Evolutionary conservation across 2,797 vertebrate species (phyloP).

Genomic region (Columba guinea): DNA sequence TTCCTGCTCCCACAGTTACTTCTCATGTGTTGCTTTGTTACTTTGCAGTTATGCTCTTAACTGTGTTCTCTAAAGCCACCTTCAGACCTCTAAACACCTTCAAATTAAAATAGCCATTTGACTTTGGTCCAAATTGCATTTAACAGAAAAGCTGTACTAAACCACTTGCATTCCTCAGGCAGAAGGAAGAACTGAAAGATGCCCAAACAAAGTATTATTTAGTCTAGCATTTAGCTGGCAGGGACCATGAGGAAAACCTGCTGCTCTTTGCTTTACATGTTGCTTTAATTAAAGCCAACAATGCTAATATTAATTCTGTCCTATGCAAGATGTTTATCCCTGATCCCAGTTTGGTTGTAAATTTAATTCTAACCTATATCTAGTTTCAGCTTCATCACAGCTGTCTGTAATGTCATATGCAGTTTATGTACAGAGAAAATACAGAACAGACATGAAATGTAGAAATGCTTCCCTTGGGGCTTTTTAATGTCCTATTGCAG

Average conservation of each 20-base stretch:
- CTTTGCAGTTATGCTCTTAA: background rate
- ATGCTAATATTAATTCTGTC: background rate
- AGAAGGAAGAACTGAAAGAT: conserved; percentile 22
- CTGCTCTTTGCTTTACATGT: background rate
- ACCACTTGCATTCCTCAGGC: background rate
- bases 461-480: background rate
- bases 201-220: conserved; percentile 40
- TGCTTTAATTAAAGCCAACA: conserved; percentile 30
- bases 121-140: background rate
- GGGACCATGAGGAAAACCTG: background rate
- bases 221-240: conserved; percentile 14
- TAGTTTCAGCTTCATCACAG: background rate
- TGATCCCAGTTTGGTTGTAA: background rate
- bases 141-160: background rate
- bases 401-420: background rate
- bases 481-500: background rate
- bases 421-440: background rate
- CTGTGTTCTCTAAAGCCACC: background rate
- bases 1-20: background rate
- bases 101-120: background rate
- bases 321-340: background rate
- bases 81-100: conserved; percentile 32
- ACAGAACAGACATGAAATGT: background rate
- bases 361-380: conserved; percentile 1
- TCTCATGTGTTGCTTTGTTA: background rate